A percentile compares a stretch with the other conserved stretches of the same genome.
phyloP scores from a whole-genome alignment of 2,113 vertebrate species.

The Odocoileus hemionus region DNA sequence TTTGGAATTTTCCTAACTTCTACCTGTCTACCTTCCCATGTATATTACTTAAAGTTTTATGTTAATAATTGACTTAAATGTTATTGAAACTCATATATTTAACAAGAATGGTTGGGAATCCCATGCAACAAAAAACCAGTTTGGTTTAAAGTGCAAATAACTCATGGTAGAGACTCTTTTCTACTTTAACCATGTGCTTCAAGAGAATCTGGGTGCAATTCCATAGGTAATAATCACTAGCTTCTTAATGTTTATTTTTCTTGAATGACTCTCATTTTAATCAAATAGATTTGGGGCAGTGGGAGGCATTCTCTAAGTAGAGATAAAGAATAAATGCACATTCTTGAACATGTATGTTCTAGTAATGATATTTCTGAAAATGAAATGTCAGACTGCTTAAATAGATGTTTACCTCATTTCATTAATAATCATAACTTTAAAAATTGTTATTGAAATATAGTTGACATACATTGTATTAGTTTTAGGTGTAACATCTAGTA shows the following conservation, averaged over 20 bases:
- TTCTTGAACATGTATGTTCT: not conserved
- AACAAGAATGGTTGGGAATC: not conserved
- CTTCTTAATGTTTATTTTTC: not conserved
- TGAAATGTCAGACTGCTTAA: not conserved
- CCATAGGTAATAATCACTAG: not conserved
- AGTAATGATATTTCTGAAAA: not conserved
- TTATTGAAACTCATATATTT: not conserved
- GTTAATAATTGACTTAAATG: not conserved
- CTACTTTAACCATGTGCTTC: not conserved
- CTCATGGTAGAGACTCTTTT: not conserved
- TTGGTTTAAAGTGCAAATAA: not conserved
- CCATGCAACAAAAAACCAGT: not conserved
- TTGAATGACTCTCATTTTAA: constrained; percentile 9
- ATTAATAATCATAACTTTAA: not conserved
- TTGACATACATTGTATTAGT: not conserved
- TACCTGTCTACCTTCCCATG: not conserved
- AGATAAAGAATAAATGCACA: not conserved
- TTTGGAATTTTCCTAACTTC: not conserved
- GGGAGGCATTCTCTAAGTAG: not conserved
- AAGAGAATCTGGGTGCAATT: not conserved
- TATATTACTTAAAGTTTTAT: not conserved
- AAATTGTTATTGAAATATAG: not conserved
- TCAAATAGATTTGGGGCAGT: not conserved
- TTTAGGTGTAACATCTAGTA: not conserved
- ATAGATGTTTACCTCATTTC: not conserved